Conservation (phyloP, 1,140 invertebrate species). For the Drosophila malerkotliana region DNA sequence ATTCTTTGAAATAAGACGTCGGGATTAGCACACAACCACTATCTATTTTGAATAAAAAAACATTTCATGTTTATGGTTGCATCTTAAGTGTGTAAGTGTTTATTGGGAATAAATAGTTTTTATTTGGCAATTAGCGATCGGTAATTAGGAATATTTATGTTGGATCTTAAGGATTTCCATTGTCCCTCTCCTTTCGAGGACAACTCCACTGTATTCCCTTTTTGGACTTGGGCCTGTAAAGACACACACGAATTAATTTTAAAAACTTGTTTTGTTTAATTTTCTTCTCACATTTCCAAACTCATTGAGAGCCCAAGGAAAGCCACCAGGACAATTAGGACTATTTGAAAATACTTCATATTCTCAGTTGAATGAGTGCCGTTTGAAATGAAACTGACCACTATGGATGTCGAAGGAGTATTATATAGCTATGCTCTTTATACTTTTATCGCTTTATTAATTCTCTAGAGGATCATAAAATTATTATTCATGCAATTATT, state of each 20-base stretch:
- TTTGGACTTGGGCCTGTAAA: background rate
- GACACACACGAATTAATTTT: background rate
- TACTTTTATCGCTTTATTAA: constrained; percentile 11
- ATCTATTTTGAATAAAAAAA: no score
- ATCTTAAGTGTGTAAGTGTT: background rate
- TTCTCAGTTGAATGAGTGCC: background rate
- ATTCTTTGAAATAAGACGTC: background rate
- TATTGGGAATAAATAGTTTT: background rate
- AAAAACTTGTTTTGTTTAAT: background rate
- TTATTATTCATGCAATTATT: background rate
- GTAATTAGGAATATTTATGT: background rate
- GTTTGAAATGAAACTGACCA: constrained; percentile 21
- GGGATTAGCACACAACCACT: background rate
- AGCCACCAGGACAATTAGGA: background rate
- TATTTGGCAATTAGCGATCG: no score
- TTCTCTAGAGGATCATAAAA: constrained; percentile 4
- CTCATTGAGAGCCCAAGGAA: background rate
- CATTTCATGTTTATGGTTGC: background rate
- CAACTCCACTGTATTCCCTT: background rate
- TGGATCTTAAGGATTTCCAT: background rate
- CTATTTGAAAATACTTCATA: background rate
- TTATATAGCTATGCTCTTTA: constrained; percentile 13
- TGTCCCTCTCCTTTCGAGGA: background rate
- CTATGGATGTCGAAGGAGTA: background rate
- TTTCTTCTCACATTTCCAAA: background rate